Percentiles rank a stretch among this genome's conserved stretches.
Conservation (phyloP, 2,113 vertebrate species). For the Rhynchopsitta pachyrhyncha region DNA sequence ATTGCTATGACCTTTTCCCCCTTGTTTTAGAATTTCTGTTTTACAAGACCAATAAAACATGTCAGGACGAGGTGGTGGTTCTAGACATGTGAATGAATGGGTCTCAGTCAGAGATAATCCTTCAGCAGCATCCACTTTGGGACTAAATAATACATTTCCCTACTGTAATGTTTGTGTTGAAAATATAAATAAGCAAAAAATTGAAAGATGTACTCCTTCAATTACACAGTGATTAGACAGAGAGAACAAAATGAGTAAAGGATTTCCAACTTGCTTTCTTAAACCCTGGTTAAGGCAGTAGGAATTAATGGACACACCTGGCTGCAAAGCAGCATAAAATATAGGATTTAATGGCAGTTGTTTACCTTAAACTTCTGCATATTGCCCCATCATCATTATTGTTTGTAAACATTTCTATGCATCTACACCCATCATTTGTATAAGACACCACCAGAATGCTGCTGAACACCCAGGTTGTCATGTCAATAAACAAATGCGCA, state of each 20-base stretch:
- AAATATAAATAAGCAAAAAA: neutral
- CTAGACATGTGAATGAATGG: neutral
- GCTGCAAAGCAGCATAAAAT: neutral
- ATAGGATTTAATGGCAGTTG: neutral
- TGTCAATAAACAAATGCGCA: neutral
- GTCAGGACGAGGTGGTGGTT: neutral
- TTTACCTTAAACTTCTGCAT: neutral
- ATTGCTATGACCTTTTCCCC: constrained; percentile 57
- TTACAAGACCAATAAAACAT: constrained; percentile 42
- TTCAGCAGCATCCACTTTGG: neutral
- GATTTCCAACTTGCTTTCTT: neutral
- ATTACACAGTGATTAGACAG: neutral
- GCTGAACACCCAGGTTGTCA: neutral
- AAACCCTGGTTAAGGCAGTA: neutral
- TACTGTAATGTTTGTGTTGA: neutral
- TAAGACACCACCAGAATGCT: neutral
- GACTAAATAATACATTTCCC: neutral
- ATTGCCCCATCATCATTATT: neutral
- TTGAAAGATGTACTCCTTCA: neutral
- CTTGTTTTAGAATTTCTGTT: constrained; percentile 51
- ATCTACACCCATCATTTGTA: neutral
- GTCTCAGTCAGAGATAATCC: constrained; percentile 25
- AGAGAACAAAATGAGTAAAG: neutral
- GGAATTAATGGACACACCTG: neutral
- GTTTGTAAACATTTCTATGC: neutral